phyloP scores from a whole-genome alignment of 1,140 invertebrate species.

The Antheraea pernyi region DNA sequence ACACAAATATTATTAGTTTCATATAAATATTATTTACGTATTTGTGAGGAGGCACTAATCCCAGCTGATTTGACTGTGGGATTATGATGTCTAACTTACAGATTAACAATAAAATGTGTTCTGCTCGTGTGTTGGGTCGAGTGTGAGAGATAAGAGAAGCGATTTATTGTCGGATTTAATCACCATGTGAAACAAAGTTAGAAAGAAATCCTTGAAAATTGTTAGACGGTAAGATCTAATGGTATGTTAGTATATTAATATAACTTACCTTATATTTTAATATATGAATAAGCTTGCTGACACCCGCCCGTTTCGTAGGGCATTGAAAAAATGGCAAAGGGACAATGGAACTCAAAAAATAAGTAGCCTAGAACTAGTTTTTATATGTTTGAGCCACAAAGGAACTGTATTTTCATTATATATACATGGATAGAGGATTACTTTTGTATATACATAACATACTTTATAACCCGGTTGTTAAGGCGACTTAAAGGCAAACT shows the following conservation, averaged over 20 bases:
- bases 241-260: background rate
- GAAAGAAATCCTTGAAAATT: background rate
- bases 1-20: background rate
- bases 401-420: too few relatives aligned
- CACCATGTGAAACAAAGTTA: background rate
- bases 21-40: constrained; percentile 26
- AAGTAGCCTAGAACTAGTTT: too few relatives aligned
- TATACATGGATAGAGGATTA: too few relatives aligned
- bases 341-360: too few relatives aligned
- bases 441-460: too few relatives aligned
- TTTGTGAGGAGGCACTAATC: constrained; percentile 17
- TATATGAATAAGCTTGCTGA: background rate
- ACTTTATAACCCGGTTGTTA: too few relatives aligned
- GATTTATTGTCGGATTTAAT: background rate
- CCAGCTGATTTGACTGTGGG: constrained; percentile 22
- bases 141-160: constrained; percentile 10
- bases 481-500: too few relatives aligned
- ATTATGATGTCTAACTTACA: constrained; percentile 15
- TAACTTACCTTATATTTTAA: background rate
- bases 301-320: too few relatives aligned
- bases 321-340: too few relatives aligned
- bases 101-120: constrained; percentile 18
- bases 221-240: background rate
- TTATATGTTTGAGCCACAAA: too few relatives aligned
- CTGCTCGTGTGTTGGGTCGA: constrained; percentile 15